Base-by-base conservation (phyloP, 2,797 vertebrate species). In the Limosa lapponica region DNA sequence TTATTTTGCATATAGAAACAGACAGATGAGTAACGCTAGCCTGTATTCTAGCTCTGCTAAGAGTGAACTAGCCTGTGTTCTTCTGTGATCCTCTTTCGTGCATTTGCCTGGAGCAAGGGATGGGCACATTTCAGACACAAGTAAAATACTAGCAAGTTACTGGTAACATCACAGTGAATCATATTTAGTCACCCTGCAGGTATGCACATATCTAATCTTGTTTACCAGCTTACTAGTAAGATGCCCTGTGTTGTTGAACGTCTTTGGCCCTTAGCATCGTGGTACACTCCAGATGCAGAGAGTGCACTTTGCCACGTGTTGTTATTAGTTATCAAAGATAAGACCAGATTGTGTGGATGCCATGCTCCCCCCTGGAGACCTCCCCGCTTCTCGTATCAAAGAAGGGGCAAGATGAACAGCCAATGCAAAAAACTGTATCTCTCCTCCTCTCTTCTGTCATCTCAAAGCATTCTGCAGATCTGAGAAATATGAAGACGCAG, bases 121-220 rank as follows among this genome's bases (percentile, higher is more conserved):
- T 59, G 73, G 87, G 85, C 48, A 64, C 44, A 73, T 52, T 94
- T 91, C 73, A 93, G 82, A 93, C 71, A 75, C 69, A 86, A 73
- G 59, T 66, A 55, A 91, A 95, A 90, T 83, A 75, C 79, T 65
- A 37, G 36, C 43, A 58, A 87, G 78, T 80, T 79, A 41, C 24
- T 82, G 46, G 71, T 62, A 95, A 90, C 48, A 80, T 37, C 64
- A 41, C 41, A 39, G 82, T 95, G 89, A 93, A 55, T 95, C 75
- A 87, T 5, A 65, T 72, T 43, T 58, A 90, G 66, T 93, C 89
- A 93, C 25, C 67, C 91, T 88, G 54, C 58, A 90, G 82, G 89
- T 81, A 96, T 59, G 91, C 73, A 84, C 13, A 39, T 65, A 93
- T 8, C 88, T 75, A 81, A 78, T 72, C 65, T 65, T 94, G 82